Percentiles rank a stretch among this genome's conserved stretches.
These are phyloP conservation scores for Pecten maximus DNA, from an alignment of 2,888 invertebrate genomes.

Conservation along the genomic window DNA sequence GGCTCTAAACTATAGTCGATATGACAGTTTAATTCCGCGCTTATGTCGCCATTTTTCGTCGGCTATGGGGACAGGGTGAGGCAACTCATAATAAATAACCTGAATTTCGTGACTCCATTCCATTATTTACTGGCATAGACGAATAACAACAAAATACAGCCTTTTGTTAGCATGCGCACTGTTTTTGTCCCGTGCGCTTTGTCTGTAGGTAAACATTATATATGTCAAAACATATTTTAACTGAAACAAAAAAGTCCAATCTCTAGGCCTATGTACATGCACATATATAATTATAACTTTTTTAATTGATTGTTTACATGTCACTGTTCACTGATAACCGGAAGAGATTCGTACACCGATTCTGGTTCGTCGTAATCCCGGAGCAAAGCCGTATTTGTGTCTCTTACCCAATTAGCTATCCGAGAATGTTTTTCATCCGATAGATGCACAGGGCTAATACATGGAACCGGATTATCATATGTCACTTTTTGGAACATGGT, in stretches of 20 bases:
- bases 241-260: background rate
- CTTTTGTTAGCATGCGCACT: background rate
- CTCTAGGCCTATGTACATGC: background rate
- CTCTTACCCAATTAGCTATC: slow-evolving; percentile 52
- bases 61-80: too few relatives aligned
- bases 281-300: background rate
- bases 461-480: slow-evolving; percentile 42
- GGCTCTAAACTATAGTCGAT: too few relatives aligned
- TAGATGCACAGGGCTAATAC: slow-evolving; percentile 48
- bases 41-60: too few relatives aligned
- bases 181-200: background rate
- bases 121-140: background rate
- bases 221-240: background rate
- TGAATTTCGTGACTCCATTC: background rate
- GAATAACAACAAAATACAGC: background rate
- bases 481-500: slow-evolving; percentile 41
- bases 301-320: too few relatives aligned
- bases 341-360: slow-evolving; percentile 46
- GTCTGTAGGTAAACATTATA: background rate
- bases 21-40: too few relatives aligned
- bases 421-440: slow-evolving; percentile 52
- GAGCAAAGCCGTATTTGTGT: slow-evolving; percentile 50
- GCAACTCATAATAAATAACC: too few relatives aligned
- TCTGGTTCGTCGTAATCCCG: slow-evolving; percentile 48
- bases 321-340: slow-evolving; percentile 48